phyloP scores from a whole-genome alignment of 2,113 vertebrate genomes.

The Nyctereutes procyonoides region DNA sequence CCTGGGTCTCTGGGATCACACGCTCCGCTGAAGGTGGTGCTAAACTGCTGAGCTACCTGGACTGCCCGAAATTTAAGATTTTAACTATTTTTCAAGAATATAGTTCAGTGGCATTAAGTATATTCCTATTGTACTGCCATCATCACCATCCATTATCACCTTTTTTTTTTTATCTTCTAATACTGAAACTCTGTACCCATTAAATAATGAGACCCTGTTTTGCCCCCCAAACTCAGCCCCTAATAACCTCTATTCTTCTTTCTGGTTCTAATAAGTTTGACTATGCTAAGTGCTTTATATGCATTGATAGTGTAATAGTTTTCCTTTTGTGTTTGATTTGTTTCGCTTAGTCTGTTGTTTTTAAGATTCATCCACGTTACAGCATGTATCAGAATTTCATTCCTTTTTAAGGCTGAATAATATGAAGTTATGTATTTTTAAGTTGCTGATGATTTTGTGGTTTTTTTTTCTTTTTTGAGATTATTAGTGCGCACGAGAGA shows the following conservation, averaged over 20 bases:
- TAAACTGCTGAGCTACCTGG: no score
- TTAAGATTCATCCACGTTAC: neutral
- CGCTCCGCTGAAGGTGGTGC: no score
- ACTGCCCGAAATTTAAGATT: neutral
- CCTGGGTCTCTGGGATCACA: no score
- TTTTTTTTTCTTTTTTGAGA: no score
- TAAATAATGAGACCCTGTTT: neutral
- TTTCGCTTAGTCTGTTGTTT: neutral
- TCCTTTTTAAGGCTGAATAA: neutral
- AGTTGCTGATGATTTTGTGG: neutral
- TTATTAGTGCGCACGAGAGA: no score
- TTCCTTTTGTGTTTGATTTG: neutral
- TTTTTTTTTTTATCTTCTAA: neutral
- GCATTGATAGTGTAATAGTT: neutral
- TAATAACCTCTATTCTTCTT: neutral
- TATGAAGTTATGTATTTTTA: conserved; percentile 24
- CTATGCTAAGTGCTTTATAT: neutral
- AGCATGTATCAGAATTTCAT: neutral
- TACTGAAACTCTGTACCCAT: neutral
- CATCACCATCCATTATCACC: neutral
- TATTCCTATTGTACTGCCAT: neutral
- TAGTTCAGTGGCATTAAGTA: neutral
- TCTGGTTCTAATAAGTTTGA: neutral
- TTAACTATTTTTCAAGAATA: neutral
- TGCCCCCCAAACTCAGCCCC: neutral